A percentile compares a stretch with the other conserved stretches of the same genome.
Conservation (phyloP, 2,888 invertebrate species). For the Morinoia aosen region DNA sequence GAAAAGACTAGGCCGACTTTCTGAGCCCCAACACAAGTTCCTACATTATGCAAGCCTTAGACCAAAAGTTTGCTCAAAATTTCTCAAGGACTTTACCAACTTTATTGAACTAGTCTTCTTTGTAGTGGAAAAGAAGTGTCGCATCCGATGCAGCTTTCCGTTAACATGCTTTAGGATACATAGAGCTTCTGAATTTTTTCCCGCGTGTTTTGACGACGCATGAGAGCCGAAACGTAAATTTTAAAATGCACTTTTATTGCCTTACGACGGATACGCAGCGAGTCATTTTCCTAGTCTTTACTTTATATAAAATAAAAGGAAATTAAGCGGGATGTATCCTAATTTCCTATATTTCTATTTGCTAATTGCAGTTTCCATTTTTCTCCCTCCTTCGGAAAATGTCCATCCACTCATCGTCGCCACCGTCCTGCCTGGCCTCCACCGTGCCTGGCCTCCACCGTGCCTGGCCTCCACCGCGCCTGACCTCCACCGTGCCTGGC, state of each 20-base stretch:
- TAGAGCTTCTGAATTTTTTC: not conserved
- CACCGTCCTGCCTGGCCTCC: not conserved
- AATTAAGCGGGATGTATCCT: not conserved
- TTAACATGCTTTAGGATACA: not conserved
- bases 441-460: no score
- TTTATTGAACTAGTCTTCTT: constrained; percentile 5
- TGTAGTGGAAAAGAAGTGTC: not conserved
- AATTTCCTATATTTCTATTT: not conserved
- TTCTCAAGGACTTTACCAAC: not conserved
- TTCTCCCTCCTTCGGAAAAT: constrained; percentile 7
- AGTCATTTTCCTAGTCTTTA: not conserved
- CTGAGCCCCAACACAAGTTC: not conserved
- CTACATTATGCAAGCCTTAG: constrained; percentile 22
- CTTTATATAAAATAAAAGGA: not conserved
- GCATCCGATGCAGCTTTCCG: not conserved
- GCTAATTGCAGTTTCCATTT: not conserved
- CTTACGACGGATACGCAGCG: not conserved
- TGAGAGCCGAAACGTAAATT: not conserved
- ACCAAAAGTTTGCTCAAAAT: constrained; percentile 27
- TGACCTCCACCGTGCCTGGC: no score
- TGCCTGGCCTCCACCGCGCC: no score
- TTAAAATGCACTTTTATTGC: not conserved
- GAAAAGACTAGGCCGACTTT: not conserved
- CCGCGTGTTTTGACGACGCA: not conserved
- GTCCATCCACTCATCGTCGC: not conserved